Evolutionary conservation across 2,797 vertebrate species (phyloP).

Genomic region (Myotis vivesi): DNA sequence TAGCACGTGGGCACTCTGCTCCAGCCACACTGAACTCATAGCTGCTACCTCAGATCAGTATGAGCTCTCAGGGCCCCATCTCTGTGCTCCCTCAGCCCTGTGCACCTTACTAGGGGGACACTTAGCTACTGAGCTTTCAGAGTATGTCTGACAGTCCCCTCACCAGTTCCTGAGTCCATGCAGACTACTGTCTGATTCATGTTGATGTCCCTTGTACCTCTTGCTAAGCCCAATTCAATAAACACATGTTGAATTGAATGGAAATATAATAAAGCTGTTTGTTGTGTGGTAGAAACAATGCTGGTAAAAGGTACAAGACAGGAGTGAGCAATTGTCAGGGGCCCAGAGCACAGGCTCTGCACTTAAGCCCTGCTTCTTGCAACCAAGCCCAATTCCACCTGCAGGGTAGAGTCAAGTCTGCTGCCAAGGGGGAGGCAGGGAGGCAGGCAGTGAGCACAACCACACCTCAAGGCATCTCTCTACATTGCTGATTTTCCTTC

Average conservation of each 20-base stretch:
- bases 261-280: not conserved
- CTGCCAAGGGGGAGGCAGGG: not conserved
- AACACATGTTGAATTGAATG: not conserved
- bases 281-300: not conserved
- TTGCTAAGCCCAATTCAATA: not conserved
- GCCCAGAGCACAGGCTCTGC: no score
- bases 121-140: not conserved
- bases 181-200: not conserved
- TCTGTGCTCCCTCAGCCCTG: not conserved
- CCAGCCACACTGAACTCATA: not conserved
- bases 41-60: not conserved
- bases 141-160: not conserved
- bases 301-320: not conserved
- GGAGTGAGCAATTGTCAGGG: not conserved
- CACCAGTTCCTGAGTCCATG: not conserved
- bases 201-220: not conserved
- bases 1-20: not conserved
- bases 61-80: not conserved
- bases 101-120: not conserved
- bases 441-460: not conserved
- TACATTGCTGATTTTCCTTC: not conserved
- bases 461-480: not conserved
- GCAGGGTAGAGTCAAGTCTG: not conserved
- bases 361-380: not conserved
- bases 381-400: not conserved